A percentile compares a stretch with the other conserved stretches of the same genome.
Evolutionary conservation across 2,888 invertebrate species (phyloP).

Genomic region (Cheilosia urbana): DNA sequence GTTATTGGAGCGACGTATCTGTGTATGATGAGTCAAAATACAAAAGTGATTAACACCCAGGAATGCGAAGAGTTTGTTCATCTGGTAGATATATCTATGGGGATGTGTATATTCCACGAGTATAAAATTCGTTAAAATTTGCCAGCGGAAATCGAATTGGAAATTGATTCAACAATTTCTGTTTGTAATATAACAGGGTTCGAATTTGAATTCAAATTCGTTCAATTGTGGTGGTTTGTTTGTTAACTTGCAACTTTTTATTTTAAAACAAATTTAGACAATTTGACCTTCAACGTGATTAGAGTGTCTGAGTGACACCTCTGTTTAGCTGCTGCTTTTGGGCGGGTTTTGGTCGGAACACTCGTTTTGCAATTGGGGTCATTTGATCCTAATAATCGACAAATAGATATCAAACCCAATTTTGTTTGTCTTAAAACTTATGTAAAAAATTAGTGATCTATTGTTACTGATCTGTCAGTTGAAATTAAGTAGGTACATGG

Average conservation of each 20-base stretch:
- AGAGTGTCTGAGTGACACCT: no score
- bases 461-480: no score
- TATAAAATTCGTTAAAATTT: neutral
- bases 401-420: no score
- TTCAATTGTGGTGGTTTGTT: neutral
- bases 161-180: slow-evolving; percentile 34
- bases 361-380: no score
- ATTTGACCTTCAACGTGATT: neutral
- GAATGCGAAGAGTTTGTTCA: slow-evolving; percentile 52
- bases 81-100: neutral
- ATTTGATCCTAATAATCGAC: no score
- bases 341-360: no score
- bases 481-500: no score
- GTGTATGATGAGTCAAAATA: slow-evolving; percentile 52
- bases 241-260: neutral
- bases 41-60: slow-evolving; percentile 56
- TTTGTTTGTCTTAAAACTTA: no score
- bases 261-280: neutral
- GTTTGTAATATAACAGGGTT: neutral
- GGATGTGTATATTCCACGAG: neutral
- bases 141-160: slow-evolving; percentile 42
- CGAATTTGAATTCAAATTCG: slow-evolving; percentile 3
- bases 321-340: no score
- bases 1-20: slow-evolving; percentile 18
- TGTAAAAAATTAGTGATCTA: no score